Evolutionary conservation across 2,888 invertebrate genomes (phyloP), one percentile per base, ranked within the genome.

Genomic region (Drosophila picticornis): DNA sequence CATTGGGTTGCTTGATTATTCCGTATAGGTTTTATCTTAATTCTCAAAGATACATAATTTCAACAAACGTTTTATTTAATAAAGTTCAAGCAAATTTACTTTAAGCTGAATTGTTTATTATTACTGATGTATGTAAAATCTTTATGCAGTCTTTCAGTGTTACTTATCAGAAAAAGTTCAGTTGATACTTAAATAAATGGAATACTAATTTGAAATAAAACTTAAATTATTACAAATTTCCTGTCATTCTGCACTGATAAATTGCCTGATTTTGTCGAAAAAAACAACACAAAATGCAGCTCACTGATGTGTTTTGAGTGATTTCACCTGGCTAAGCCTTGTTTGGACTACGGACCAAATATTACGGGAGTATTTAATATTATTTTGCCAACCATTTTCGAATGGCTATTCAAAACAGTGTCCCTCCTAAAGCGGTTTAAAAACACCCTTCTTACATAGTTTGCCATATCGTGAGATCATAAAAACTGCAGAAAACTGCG

Each of bases 291-390:
- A 0, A 27, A 53, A 50, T 27, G 4, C 16, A 27, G 19, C 19
- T 19, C 31, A 25, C 19, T 31, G 19, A 58, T 48, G 63, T 38
- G 51, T 34, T 43, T 57, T 69, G 32, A 68, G 29, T 51, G 56
- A 56, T 56, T 68, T 43, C 43, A 38, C 46, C 43, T 56, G 38
- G 57, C 56, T 62, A 67, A 69, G 61, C 71, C 65, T 40, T 70
- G 55, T 79, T 82, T 72, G 60, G 34, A 68, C 48, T 77, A 56
- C 51, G 53, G 52, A 27, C 52, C 36, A 61, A 83, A 72, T 43
- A 58, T 51, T 64, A 27, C 40, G 22, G 11, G 19, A 31, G n/a
- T 34, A 46, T 64, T 64, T 67, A 43, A 19, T 43, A 58, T 48
- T 63, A 57, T 67, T 78, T 75, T 72, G n/a, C 10, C 71, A 68